Base-by-base conservation (phyloP, 1,140 invertebrate species). In the Grapholita molesta region DNA sequence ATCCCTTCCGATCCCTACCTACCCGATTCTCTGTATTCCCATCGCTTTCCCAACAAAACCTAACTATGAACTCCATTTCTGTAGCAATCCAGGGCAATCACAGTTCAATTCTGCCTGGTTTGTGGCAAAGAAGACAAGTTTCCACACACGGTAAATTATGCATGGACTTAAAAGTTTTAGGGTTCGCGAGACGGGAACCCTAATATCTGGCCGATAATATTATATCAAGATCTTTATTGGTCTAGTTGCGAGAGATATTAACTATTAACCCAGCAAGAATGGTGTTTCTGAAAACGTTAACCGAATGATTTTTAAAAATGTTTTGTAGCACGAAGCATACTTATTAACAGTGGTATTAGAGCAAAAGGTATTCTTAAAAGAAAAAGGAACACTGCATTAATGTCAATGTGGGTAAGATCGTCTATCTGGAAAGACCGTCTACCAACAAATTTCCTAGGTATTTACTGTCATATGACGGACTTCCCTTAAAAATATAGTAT, bases 161-260 rank as follows among this genome's bases (percentile, higher is more conserved):
- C 55, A 61, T 6, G 24, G 55, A 15, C 55, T 61, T 61, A 32
- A 61, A 61, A 61, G 18, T 61, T 61, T 32, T 21, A 61, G 55
- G 55, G 55, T 28, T 61, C 24, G 12, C 1, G 9, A 28, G 55
- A 30, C 5, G 24, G n/a, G n/a, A 61, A 28, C 8, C 15, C 7
- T 15, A 28, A 25, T 28, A 61, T 28, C 24, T 28, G 55, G 24
- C 5, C 11, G 15, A 11, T 55, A 11, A 8, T 30, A 30, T 28
- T 61, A 61, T 15, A 4, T 15, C 24, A 8, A 12, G 24, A 11
- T 15, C 8, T 57, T 28, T 5, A 18, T 15, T 3, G n/a, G 8
- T 21, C 7, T 11, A 28, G 24, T 61, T 61, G 12, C n/a, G n/a
- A n/a, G n/a, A n/a, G n/a, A n/a, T n/a, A n/a, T n/a, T n/a, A n/a